Evolutionary conservation across 1,140 invertebrate species (phyloP).

Genomic region (Phortica variegata): DNA sequence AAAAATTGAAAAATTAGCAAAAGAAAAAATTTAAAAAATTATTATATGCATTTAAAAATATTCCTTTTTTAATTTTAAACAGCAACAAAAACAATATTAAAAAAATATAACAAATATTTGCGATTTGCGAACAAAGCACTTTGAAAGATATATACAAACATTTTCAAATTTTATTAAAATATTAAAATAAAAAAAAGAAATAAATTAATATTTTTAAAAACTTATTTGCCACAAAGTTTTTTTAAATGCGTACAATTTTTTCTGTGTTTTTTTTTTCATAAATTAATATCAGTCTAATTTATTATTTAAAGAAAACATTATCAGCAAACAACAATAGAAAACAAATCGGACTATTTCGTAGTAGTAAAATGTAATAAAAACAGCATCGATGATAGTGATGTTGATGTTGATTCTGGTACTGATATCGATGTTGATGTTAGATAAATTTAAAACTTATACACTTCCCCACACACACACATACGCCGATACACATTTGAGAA

Average conservation of each 20-base stretch:
- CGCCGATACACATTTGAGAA: too few relatives aligned
- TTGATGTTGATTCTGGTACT: too few relatives aligned
- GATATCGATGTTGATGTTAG: too few relatives aligned
- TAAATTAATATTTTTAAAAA: not conserved
- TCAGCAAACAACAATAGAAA: conserved; percentile 2
- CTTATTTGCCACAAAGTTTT: conserved; percentile 15
- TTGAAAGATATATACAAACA: conserved; percentile 13
- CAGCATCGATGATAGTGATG: conserved; percentile 25
- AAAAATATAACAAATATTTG: conserved; percentile 18
- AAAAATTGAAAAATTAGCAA: conserved; percentile 14
- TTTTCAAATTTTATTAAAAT: conserved; percentile 14
- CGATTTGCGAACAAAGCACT: conserved; percentile 24
- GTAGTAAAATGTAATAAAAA: conserved; percentile 26
- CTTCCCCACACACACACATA: too few relatives aligned
- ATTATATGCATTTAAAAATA: conserved; percentile 6
- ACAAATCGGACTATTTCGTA: conserved; percentile 19
- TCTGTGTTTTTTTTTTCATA: too few relatives aligned
- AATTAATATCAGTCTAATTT: too few relatives aligned
- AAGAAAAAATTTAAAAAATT: conserved; percentile 17
- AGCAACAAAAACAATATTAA: conserved; percentile 22
- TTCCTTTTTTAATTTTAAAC: conserved; percentile 26
- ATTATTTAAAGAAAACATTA: too few relatives aligned
- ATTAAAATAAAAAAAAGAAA: conserved; percentile 19
- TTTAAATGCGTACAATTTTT: too few relatives aligned
- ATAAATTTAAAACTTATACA: too few relatives aligned